Base-by-base conservation (phyloP, 2,888 invertebrate species). In the Mylabris sibirica region DNA sequence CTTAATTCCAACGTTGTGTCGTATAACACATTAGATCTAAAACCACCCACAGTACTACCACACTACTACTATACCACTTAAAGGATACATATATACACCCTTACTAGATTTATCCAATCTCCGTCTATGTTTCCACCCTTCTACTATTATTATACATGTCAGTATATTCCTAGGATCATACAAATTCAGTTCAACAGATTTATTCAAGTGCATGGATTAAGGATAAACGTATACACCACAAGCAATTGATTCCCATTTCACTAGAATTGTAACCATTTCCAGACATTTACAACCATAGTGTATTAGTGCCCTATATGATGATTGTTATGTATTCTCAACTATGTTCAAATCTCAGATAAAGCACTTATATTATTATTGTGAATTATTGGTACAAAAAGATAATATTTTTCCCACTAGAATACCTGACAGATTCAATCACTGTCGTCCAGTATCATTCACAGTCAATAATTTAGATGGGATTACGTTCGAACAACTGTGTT, bases 31-130 rank as follows among this genome's bases (percentile, higher is more conserved):
- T 64, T 60, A 34, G 59, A 60, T 49, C 62, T 62, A 34, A 49
- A 61, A 59, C 59, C 53, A 60, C 68, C 68, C 68, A 49, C 68
- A 68, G 65, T 57, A 61, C 60, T 59, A 62, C 68, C 68, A 57
- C 68, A 65, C 53, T n/a, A n/a, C n/a, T n/a, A n/a, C n/a, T 17
- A 57, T 65, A 65, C 65, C 65, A 61, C 53, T 64, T 68, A 64
- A 53, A 65, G 65, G 61, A 53, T 59, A 60, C 61, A 60, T 59
- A 60, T 53, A 60, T 66, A 62, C 66, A 66, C 62, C 61, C 57
- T 66, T 62, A 66, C 62, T 38, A 66, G 66, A 61, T 61, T 66
- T 66, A 61, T 61, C 64, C 30, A 20, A 20, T 20, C 2, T 3
- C 11, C 20, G 6, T 49, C 49, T 22, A 1, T 49, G 11, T 44